Evolutionary conservation across 1,140 invertebrate genomes (phyloP).

Genomic region (Lasioglossum albipes): DNA sequence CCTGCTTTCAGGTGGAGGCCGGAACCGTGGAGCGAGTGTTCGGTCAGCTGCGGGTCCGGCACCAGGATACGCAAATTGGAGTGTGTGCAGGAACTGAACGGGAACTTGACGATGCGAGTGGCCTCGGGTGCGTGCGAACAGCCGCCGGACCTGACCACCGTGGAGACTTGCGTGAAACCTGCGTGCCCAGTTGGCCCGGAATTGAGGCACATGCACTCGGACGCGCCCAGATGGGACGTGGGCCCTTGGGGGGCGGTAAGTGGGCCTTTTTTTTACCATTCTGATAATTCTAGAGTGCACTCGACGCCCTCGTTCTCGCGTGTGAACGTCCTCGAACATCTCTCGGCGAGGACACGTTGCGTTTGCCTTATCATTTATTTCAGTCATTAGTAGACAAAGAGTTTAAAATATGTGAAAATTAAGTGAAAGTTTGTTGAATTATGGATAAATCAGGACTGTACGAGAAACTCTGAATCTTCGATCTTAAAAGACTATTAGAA

Average conservation of each 20-base stretch:
- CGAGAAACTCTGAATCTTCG: too few species aligned
- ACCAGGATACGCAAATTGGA: conserved; percentile 80
- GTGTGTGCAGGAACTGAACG: conserved; percentile 80
- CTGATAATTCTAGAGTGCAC: not conserved
- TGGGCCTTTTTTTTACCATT: conserved; percentile 3
- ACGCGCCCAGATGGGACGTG: conserved; percentile 71
- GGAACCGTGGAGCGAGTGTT: conserved; percentile 81
- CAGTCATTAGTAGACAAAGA: too few species aligned
- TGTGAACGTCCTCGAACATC: not conserved
- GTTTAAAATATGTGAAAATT: too few species aligned
- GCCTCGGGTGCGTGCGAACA: conserved; percentile 76
- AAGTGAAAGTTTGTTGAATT: too few species aligned
- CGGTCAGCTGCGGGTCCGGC: conserved; percentile 85
- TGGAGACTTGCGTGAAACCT: conserved; percentile 67
- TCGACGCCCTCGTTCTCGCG: not conserved
- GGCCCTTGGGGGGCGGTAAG: conserved; percentile 72
- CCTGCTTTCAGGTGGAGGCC: conserved; percentile 67
- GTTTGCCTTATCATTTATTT: not conserved
- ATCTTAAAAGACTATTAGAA: too few species aligned
- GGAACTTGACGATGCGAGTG: conserved; percentile 78
- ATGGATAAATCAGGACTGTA: too few species aligned
- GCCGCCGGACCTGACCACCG: conserved; percentile 69
- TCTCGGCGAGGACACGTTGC: not conserved
- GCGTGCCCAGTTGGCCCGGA: conserved; percentile 67
- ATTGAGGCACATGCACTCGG: conserved; percentile 69